phyloP scores from a whole-genome alignment of 2,113 vertebrate genomes.

The Atlantisia rogersi region DNA sequence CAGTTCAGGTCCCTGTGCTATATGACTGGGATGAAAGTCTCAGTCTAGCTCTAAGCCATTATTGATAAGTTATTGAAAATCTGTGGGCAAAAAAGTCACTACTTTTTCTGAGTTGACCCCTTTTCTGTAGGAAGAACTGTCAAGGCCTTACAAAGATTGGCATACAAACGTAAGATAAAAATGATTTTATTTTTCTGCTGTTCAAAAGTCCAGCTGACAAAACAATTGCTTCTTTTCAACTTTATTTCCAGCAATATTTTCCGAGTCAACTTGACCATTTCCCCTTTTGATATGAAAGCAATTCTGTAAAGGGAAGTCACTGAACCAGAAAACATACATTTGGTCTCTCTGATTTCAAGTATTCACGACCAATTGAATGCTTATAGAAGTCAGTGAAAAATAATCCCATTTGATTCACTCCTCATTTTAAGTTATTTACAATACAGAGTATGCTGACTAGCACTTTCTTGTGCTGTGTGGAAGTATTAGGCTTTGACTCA shows the following conservation, averaged over 20 bases:
- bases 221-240: slow-evolving; percentile 27
- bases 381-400: slow-evolving; percentile 44
- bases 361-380: slow-evolving; percentile 62
- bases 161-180: not conserved
- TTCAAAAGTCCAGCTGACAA: slow-evolving; percentile 17
- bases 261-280: slow-evolving; percentile 48
- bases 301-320: slow-evolving; percentile 31
- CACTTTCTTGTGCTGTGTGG: not conserved
- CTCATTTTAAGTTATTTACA: slow-evolving; percentile 57
- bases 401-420: slow-evolving; percentile 45
- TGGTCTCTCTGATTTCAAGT: slow-evolving; percentile 37
- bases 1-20: not conserved
- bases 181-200: not conserved
- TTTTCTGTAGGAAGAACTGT: not conserved
- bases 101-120: not conserved
- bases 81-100: not conserved
- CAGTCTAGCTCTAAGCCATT: not conserved
- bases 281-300: slow-evolving; percentile 45
- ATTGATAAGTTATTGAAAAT: not conserved
- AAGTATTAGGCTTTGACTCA: not conserved
- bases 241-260: slow-evolving; percentile 42
- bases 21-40: not conserved
- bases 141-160: not conserved
- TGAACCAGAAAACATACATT: slow-evolving; percentile 39
- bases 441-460: slow-evolving; percentile 25